Evolutionary conservation across 2,888 invertebrate genomes (phyloP).

Genomic region (Tethea ocularis): DNA sequence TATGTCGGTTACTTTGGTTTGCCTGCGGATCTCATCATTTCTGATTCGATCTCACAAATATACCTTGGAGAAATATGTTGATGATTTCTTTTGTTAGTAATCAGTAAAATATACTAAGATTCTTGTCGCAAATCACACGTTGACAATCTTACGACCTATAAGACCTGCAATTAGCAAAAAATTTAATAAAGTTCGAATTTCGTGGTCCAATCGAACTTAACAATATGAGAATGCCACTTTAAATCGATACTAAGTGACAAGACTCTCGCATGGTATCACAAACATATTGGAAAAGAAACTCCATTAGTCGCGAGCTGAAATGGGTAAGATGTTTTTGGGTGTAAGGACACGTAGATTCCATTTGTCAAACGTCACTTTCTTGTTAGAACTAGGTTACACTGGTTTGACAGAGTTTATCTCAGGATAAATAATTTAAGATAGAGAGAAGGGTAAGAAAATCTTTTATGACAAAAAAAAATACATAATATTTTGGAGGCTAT

Average conservation of each 20-base stretch:
- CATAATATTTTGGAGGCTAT: neutral
- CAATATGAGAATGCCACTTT: neutral
- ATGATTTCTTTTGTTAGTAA: no score
- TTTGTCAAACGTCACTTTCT: slow-evolving; percentile 2
- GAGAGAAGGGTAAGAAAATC: neutral
- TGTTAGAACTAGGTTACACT: neutral
- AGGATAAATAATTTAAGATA: neutral
- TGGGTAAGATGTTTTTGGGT: neutral
- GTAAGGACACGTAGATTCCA: slow-evolving; percentile 3
- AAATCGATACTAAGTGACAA: neutral
- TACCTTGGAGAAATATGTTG: no score
- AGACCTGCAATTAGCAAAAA: no score
- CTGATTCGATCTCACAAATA: no score
- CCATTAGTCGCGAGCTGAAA: neutral
- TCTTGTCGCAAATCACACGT: no score
- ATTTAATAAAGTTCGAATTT: no score
- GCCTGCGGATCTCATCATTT: no score
- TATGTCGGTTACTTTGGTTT: no score
- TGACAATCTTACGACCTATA: no score
- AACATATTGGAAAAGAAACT: slow-evolving; percentile 1
- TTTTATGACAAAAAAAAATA: neutral
- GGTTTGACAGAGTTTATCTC: neutral
- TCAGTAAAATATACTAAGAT: no score
- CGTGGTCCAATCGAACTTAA: no score
- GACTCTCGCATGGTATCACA: neutral